These are phyloP conservation scores for Enteromius unitaeniatus DNA, from an alignment of 2,797 vertebrate species.

Conservation along the genomic window DNA sequence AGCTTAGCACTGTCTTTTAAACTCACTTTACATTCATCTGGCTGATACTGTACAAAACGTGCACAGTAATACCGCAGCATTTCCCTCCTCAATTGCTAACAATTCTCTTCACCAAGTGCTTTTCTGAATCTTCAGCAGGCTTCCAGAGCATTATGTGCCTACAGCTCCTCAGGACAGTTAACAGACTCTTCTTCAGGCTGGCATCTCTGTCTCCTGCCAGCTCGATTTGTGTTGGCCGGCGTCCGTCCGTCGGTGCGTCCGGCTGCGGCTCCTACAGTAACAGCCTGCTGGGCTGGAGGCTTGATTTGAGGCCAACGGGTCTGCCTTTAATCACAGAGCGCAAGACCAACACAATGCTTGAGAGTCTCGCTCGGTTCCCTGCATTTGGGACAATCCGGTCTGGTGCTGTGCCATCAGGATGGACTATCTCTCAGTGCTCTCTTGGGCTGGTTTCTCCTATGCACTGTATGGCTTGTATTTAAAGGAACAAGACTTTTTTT, in stretches of 20 bases:
- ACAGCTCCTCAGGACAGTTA: slow-evolving; percentile 26
- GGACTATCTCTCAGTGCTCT: not conserved
- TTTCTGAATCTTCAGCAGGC: slow-evolving; percentile 1
- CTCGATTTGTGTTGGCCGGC: slow-evolving; percentile 38
- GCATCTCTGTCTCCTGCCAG: slow-evolving; percentile 47
- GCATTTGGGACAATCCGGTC: not conserved
- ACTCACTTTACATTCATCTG: slow-evolving; percentile 1
- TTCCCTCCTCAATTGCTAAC: slow-evolving; percentile 37
- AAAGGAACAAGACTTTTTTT: too few relatives aligned
- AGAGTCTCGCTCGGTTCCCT: slow-evolving; percentile 10
- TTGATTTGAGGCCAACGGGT: slow-evolving; percentile 41
- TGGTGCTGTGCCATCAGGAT: slow-evolving; percentile 18
- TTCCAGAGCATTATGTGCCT: slow-evolving; percentile 7
- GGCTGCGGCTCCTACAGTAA: slow-evolving; percentile 73
- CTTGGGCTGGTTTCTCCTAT: not conserved
- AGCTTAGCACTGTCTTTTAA: not conserved
- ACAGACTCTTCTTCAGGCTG: slow-evolving; percentile 38
- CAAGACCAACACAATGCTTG: slow-evolving; percentile 29
- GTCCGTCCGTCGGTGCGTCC: slow-evolving; percentile 61
- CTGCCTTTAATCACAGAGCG: slow-evolving; percentile 55
- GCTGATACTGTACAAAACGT: not conserved
- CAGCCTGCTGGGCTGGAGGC: slow-evolving; percentile 66
- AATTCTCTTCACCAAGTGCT: not conserved
- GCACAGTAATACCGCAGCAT: not conserved
- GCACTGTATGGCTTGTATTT: not conserved